These are phyloP conservation scores for Puntigrus tetrazona DNA, from an alignment of 2,113 vertebrate species.

Conservation along the genomic window DNA sequence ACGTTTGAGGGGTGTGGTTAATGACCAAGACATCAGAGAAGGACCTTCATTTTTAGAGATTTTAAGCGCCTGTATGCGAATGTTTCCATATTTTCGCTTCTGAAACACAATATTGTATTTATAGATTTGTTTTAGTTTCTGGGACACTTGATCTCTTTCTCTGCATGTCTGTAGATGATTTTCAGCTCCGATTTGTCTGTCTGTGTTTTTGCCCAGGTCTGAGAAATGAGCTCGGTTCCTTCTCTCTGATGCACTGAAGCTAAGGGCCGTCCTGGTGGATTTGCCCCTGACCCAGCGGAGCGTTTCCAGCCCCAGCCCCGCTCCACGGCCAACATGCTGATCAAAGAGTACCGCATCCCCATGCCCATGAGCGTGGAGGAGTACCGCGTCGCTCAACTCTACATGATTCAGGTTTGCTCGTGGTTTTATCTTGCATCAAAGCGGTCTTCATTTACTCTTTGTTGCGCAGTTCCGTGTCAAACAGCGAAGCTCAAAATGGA, in stretches of 20 bases:
- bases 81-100: too few relatives aligned
- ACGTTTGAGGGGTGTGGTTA: too few relatives aligned
- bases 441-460: neutral
- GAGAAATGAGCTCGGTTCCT: constrained; percentile 43
- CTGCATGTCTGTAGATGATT: neutral
- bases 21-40: too few relatives aligned
- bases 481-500: too few relatives aligned
- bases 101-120: too few relatives aligned
- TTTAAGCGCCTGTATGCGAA: too few relatives aligned
- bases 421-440: neutral
- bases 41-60: too few relatives aligned
- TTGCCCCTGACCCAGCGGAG: constrained; percentile 55
- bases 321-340: constrained; percentile 83
- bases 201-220: constrained; percentile 32
- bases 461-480: neutral
- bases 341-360: constrained; percentile 89
- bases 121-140: too few relatives aligned
- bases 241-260: constrained; percentile 68
- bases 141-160: neutral
- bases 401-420: constrained; percentile 77
- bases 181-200: neutral
- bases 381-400: constrained; percentile 89
- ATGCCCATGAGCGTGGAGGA: constrained; percentile 89
- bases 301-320: constrained; percentile 40
- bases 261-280: constrained; percentile 67